phyloP scores from a whole-genome alignment of 2,113 vertebrate genomes.

The Halcyon malimbica region DNA sequence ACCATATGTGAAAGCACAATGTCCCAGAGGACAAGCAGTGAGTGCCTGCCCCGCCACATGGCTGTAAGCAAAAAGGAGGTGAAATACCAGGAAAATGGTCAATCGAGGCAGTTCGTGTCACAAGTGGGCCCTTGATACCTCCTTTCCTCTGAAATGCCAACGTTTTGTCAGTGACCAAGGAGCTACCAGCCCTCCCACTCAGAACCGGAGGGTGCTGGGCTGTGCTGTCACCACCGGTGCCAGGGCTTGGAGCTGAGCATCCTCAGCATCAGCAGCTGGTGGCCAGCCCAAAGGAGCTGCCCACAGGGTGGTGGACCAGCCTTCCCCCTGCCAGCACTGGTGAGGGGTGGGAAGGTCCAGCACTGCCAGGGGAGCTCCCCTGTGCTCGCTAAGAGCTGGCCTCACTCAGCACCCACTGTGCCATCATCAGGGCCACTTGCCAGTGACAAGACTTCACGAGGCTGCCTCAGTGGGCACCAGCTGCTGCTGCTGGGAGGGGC shows the following conservation, averaged over 20 bases:
- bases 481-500: background rate
- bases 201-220: fast-evolving
- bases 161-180: background rate
- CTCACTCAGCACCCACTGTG: background rate
- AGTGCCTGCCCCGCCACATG: fast-evolving
- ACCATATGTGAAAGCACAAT: fast-evolving
- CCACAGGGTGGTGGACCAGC: fast-evolving
- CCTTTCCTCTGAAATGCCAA: background rate
- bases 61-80: background rate
- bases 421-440: constrained; percentile 29
- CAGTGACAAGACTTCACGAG: background rate
- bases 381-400: fast-evolving
- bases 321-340: fast-evolving
- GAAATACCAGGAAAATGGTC: fast-evolving
- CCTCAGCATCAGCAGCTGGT: background rate
- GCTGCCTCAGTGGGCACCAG: background rate
- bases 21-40: background rate
- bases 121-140: too few species aligned
- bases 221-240: fast-evolving
- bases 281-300: background rate
- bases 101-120: background rate
- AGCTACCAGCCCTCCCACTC: fast-evolving
- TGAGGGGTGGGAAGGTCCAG: background rate
- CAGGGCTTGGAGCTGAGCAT: fast-evolving
- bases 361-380: background rate